phyloP scores from a whole-genome alignment of 2,888 invertebrate species.

The Habrosyne pyritoides region DNA sequence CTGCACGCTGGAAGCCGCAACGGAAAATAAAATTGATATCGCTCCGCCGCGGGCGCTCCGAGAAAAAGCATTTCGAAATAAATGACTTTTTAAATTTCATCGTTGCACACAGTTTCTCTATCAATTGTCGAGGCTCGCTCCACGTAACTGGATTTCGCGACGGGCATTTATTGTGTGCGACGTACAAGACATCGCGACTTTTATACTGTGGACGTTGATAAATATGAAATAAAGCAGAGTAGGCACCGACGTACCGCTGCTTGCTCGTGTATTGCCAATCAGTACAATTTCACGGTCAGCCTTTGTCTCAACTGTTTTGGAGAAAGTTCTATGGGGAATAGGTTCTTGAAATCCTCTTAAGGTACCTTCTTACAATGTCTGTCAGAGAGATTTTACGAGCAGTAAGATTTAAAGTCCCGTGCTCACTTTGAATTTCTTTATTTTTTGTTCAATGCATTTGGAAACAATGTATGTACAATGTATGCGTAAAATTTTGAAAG shows the following conservation, averaged over 20 bases:
- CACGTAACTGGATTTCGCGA: constrained; percentile 78
- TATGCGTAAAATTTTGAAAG: no score
- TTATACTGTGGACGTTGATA: constrained; percentile 62
- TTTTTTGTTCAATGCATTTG: not conserved
- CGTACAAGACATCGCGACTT: constrained; percentile 72
- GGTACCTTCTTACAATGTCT: not conserved
- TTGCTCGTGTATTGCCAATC: constrained; percentile 53
- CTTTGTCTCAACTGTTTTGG: constrained; percentile 18
- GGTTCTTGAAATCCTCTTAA: not conserved
- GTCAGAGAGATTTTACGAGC: not conserved
- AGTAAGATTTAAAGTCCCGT: not conserved
- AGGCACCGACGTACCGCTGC: constrained; percentile 35
- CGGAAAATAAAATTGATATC: constrained; percentile 82
- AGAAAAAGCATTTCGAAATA: constrained; percentile 83
- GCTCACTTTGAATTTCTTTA: not conserved
- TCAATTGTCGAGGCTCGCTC: constrained; percentile 81
- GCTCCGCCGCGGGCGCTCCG: constrained; percentile 75
- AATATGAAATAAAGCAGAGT: constrained; percentile 53
- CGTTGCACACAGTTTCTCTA: constrained; percentile 84
- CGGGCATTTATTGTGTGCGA: constrained; percentile 80
- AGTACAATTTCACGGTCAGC: constrained; percentile 35
- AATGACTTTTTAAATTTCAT: constrained; percentile 84
- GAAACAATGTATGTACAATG: no score
- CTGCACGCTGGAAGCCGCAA: constrained; percentile 64
- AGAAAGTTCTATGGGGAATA: constrained; percentile 11